A percentile compares a stretch with the other conserved stretches of the same genome.
Conservation (phyloP, 1,140 invertebrate genomes). For the Heliconius himera region DNA sequence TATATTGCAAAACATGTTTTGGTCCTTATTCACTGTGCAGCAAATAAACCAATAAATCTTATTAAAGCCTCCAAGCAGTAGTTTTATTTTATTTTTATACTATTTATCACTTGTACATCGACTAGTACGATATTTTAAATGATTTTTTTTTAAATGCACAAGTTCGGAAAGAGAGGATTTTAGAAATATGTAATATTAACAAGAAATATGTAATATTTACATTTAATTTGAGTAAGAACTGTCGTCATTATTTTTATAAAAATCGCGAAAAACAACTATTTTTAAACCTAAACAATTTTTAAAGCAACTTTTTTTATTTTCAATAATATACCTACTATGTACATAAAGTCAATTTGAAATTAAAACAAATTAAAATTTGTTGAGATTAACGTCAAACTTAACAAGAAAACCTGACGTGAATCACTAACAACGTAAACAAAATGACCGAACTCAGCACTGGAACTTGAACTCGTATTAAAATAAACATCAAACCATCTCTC, state of each 20-base stretch:
- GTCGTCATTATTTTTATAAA: too few species aligned
- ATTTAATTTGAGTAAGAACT: not conserved
- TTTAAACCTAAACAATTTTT: too few species aligned
- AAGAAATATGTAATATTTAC: too few species aligned
- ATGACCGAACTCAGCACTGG: slow-evolving; percentile 48
- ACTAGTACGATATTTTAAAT: not conserved
- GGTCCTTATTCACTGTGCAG: slow-evolving; percentile 20
- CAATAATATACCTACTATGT: too few species aligned
- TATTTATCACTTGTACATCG: slow-evolving; percentile 8
- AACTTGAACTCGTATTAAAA: slow-evolving; percentile 65
- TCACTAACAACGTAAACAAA: slow-evolving; percentile 67
- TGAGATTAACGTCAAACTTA: slow-evolving; percentile 50
- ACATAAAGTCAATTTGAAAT: not conserved
- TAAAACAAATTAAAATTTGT: slow-evolving; percentile 25
- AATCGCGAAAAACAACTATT: too few species aligned
- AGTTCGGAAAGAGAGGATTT: too few species aligned
- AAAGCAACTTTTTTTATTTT: too few species aligned
- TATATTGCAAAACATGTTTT: slow-evolving; percentile 40
- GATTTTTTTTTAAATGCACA: not conserved
- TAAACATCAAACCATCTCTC: slow-evolving; percentile 67
- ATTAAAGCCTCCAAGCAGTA: slow-evolving; percentile 3
- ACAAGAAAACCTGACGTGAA: slow-evolving; percentile 53
- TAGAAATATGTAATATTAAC: too few species aligned
- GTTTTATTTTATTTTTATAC: slow-evolving; percentile 14
- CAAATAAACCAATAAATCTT: slow-evolving; percentile 35